Base-by-base conservation (phyloP, 2,888 invertebrate genomes). In the Linnaemya tessellans region DNA sequence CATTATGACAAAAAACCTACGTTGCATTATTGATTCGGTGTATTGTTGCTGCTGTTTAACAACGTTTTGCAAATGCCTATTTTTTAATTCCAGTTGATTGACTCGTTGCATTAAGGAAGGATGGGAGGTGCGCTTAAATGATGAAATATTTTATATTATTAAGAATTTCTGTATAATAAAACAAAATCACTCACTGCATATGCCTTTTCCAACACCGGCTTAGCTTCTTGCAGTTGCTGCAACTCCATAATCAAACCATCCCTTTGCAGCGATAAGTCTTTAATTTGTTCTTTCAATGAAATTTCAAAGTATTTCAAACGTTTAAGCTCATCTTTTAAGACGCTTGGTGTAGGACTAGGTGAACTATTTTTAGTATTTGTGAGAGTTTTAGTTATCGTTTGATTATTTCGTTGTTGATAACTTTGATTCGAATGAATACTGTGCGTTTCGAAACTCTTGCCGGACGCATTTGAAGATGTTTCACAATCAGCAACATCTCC, bases 1-100 rank as follows among this genome's bases (percentile, higher is more conserved):
- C 13, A 15, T 20, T 10, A 51, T 73, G 20, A 18, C 38, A 25
- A 51, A 25, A 78, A 74, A 93, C 94, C 94, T 93, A 95, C 95
- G 94, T 91, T 94, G 94, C 90, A 95, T 93, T 75, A 95, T 92
- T 86, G 94, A 93, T 89, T 95, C 95, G n/a, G 94, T 94, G 88
- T 94, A 94, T 74, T 94, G 93, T 89, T 95, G 95, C 88, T 95
- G 95, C 88, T 94, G 94, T 84, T 94, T 94, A 82, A 95, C 92
- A 70, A 94, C 94, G 86, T 94, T 92, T 90, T 95, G 94, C 84
- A 95, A 91, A 91, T 94, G 94, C 87, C 94, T 93, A 90, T 95
- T 94, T 85, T 94, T 94, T 88, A 95, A 93, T 89, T 95, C 95
- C 88, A 95, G 93, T 87, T 92, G 92, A 84, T 93, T 92, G n/a